Base-by-base conservation (phyloP, 2,113 vertebrate species). In the Scytalopus superciliaris region DNA sequence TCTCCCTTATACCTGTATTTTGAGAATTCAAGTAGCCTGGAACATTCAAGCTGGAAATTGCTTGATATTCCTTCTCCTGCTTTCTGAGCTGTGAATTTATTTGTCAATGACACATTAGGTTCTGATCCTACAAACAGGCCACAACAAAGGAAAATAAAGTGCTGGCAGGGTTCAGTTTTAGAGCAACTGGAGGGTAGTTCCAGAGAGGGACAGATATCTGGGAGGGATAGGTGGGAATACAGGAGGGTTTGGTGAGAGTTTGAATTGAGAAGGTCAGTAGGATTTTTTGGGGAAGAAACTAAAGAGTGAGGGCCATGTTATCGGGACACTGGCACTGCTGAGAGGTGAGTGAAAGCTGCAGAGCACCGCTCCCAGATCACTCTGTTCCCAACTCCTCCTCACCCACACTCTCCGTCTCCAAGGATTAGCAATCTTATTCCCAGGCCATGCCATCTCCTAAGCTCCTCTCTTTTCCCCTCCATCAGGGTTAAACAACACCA, bases 1-100 rank as follows among this genome's bases (percentile, higher is more conserved):
- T 77, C 80, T 90, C 63, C 40, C 49, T 90, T 76, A 73, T 49
- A 86, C 31, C 63, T 91, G 59, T 70, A 2, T 49, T 91, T 75
- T 64, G 49, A 89, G 63, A 86, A 88, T 63, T 72, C 59, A 53
- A 90, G 53, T 14, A 95, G 70, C 50, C 59, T 69, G 35, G 49
- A 70, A 83, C 49, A 62, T 3, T 39, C 3, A 53, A 59, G 31
- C 14, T 15, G 55, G 72, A 80, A 88, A 88, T 40, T 63, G 42
- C 55, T 60, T 77, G 70, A 22, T 56, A 31, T 50, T 86, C 40
- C 50, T 52, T 56, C 47, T 64, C n/a, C 27, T 57, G 25, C 31
- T 81, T 77, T 72, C 55, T 57, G 44, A 83, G 42, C 24, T 64
- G 33, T 12, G 30, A 40, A 23, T 86, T 44, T 73, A 35, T 89